phyloP scores from a whole-genome alignment of 2,113 vertebrate species.

The Micronycteris hirsuta region DNA sequence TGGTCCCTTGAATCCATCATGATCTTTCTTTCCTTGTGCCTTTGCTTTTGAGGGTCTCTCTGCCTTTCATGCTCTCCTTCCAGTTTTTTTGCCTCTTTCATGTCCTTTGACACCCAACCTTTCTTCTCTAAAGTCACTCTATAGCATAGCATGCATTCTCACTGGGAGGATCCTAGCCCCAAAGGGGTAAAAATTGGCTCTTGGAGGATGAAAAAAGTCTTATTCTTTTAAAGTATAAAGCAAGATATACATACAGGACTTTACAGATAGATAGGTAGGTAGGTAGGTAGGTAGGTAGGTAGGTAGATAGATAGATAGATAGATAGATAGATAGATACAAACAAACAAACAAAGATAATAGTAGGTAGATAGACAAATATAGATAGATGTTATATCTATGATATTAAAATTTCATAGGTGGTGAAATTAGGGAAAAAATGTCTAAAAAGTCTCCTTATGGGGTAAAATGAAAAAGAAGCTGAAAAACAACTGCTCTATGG shows the following conservation, averaged over 20 bases:
- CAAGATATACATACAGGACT: not conserved
- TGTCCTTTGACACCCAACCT: not conserved
- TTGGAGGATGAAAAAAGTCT: not conserved
- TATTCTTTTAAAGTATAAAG: not conserved
- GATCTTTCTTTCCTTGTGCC: not conserved
- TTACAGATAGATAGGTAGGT: not conserved
- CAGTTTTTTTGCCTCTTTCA: not conserved
- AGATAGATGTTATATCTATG: not conserved
- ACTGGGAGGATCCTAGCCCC: accelerated
- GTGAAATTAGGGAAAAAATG: not conserved
- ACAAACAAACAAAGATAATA: too few species aligned
- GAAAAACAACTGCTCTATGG: not conserved
- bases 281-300: not conserved
- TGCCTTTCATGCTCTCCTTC: not conserved
- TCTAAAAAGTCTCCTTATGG: not conserved
- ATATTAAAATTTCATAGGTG: not conserved
- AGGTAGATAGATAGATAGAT: not conserved
- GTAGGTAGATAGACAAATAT: not conserved
- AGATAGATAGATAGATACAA: not conserved
- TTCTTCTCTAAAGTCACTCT: not conserved
- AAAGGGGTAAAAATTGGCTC: not conserved
- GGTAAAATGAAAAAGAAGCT: not conserved
- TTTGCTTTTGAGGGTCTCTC: not conserved
- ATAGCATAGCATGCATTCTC: not conserved
- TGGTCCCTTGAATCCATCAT: not conserved